Evolutionary conservation across 1,140 invertebrate species (phyloP), one percentile per base, ranked within the genome.

Genomic region (Dendrolimus kikuchii): DNA sequence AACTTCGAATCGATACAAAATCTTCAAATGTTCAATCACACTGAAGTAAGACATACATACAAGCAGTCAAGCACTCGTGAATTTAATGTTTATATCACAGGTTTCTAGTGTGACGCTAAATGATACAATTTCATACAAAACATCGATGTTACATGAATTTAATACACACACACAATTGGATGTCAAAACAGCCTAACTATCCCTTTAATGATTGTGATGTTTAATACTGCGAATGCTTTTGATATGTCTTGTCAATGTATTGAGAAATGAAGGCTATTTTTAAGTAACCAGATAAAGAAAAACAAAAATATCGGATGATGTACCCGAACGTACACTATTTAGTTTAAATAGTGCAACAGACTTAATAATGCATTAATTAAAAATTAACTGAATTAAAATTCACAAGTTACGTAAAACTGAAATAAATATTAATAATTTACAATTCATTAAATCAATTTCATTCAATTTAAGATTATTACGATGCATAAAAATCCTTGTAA

Each of bases 81-180:
- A 57, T 77, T 79, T 23, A 75, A 80, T 72, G 74, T 77, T 51
- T 45, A 79, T 86, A 86, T 86, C 83, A 86, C 83, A 86, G 83
- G 81, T 77, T 71, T 74, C 81, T 79, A 86, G 68, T 77, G 78
- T 79, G 66, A 73, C 72, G 23, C 75, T 79, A 77, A 74, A 75
- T 78, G 71, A 78, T 80, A 71, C 66, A 69, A 53, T 64, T 59
- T 61, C 60, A 58, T 67, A 66, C 51, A 70, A 69, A 74, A 48
- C 46, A n/a, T 36, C 8, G 23, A 38, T 36, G 46, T 48, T 38
- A 9, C 44, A 23, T 61, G 36, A 46, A 37, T 48, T 56, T 46
- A 57, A 46, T 53, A 51, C 41, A 56, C 49, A 40, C 51, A 53
- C 56, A 57, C 46, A 53, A 59, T 54, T 68, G 65, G 49, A 49